Evolutionary conservation across 2,797 vertebrate species (phyloP), one percentile per base, ranked within the genome.

Genomic region (Anableps anableps): DNA sequence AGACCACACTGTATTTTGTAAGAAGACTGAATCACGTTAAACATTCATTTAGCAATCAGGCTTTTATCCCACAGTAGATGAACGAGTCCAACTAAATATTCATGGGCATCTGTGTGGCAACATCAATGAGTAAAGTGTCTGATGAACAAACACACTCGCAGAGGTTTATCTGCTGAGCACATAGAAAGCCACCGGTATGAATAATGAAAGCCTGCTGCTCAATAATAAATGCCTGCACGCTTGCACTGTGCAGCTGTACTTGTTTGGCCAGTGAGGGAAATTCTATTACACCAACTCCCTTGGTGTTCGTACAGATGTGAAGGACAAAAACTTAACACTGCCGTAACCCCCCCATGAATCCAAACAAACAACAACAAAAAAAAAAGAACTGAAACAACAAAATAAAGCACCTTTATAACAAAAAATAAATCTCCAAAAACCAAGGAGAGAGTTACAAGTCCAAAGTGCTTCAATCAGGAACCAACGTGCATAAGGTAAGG

Each of bases 161-260:
- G 80, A 92, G 88, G 85, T 93, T 91, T 91, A 91, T 92, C 83
- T 93, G 91, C 88, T 88, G 91, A 90, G 83, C 78, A 82, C 86
- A 91, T 83, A 87, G 81, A 92, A 95, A 91, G 86, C 85, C 86
- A 88, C 72, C 55, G 78, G 76, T 81, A 93, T 94, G 90, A 95
- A 95, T 94, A 94, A 95, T 94, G 85, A 92, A 94, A 83, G 86
- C 78, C 76, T 58, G 73, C 88, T 89, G 83, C 86, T 94, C 89
- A 93, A 93, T 94, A 93, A 94, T 94, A 89, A 85, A 95, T 93
- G 94, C 78, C 89, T 85, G 87, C 83, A 91, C 74, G 87, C 85
- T 85, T 53, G 70, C 85, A 76, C 88, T 76, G 86, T 81, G 80
- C 87, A 90, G 87, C 89, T 88, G 90, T 8, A 41, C 88, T 88